phyloP scores from a whole-genome alignment of 2,797 vertebrate species.

The Diglossa cyanea region DNA sequence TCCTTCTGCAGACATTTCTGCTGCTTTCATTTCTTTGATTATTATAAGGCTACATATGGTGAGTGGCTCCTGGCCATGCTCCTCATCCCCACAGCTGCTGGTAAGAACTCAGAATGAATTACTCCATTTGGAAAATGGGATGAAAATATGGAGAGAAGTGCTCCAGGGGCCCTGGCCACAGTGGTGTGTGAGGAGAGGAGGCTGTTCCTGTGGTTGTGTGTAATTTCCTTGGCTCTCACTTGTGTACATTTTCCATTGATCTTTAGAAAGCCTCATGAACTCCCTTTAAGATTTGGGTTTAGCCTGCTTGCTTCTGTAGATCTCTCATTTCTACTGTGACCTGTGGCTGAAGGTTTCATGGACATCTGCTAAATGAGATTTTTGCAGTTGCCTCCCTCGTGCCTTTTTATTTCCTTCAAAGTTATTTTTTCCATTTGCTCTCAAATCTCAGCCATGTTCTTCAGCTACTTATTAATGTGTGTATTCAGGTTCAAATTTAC shows the following conservation, averaged over 20 bases:
- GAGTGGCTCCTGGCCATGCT: background rate
- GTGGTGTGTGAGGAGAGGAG: background rate
- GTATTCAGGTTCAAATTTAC: background rate
- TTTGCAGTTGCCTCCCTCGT: background rate
- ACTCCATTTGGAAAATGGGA: background rate
- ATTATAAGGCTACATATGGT: background rate
- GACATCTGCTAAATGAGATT: background rate
- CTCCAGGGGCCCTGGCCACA: background rate
- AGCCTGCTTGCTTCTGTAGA: background rate
- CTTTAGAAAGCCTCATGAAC: background rate
- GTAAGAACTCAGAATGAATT: background rate
- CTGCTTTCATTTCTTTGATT: background rate
- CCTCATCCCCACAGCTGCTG: background rate
- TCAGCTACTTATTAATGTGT: background rate
- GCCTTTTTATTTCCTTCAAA: background rate
- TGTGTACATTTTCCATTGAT: background rate
- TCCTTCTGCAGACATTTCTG: background rate
- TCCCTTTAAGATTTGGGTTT: background rate
- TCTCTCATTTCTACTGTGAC: background rate
- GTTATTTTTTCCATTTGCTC: background rate
- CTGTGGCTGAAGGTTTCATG: background rate
- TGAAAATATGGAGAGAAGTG: background rate
- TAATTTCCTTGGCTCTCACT: background rate
- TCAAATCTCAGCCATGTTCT: background rate
- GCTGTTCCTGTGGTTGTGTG: background rate